Conservation (phyloP, 2,888 invertebrate genomes). For the Platycheirus rosarum region DNA sequence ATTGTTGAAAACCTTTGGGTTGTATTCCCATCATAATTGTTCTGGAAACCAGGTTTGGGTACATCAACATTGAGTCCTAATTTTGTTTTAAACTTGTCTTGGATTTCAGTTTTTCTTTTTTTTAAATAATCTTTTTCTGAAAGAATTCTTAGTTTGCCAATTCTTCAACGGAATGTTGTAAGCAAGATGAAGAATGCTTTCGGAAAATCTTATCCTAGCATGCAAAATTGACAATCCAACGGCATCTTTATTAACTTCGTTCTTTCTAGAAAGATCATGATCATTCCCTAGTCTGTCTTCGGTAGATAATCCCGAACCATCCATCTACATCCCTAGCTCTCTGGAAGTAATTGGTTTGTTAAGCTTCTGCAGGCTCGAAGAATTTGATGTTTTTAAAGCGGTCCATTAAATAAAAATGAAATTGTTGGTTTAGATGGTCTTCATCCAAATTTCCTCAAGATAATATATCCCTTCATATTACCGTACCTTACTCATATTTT, state of each 20-base stretch:
- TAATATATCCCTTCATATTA: too few relatives aligned
- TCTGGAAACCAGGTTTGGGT: conserved; percentile 77
- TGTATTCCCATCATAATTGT: conserved; percentile 75
- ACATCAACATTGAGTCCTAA: conserved; percentile 77
- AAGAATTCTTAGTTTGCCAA: conserved; percentile 64
- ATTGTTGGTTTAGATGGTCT: too few relatives aligned
- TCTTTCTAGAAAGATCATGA: conserved; percentile 42
- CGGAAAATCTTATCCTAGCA: neutral
- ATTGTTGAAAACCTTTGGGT: neutral
- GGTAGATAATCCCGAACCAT: too few relatives aligned
- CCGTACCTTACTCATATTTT: too few relatives aligned
- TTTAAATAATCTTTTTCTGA: conserved; percentile 5
- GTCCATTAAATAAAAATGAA: too few relatives aligned
- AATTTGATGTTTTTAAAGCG: too few relatives aligned
- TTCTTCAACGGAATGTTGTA: conserved; percentile 77
- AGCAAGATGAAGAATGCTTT: conserved; percentile 74
- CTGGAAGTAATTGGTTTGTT: too few relatives aligned
- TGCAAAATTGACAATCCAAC: neutral
- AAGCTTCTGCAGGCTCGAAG: too few relatives aligned
- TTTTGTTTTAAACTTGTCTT: conserved; percentile 53
- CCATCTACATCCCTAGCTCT: too few relatives aligned
- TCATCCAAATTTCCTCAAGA: too few relatives aligned
- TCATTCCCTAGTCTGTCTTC: too few relatives aligned
- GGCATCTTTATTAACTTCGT: conserved; percentile 74
- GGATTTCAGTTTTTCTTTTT: conserved; percentile 21